A percentile compares a stretch with the other conserved stretches of the same genome.
phyloP scores from a whole-genome alignment of 2,797 vertebrate genomes.

The Hipposideros larvatus region DNA sequence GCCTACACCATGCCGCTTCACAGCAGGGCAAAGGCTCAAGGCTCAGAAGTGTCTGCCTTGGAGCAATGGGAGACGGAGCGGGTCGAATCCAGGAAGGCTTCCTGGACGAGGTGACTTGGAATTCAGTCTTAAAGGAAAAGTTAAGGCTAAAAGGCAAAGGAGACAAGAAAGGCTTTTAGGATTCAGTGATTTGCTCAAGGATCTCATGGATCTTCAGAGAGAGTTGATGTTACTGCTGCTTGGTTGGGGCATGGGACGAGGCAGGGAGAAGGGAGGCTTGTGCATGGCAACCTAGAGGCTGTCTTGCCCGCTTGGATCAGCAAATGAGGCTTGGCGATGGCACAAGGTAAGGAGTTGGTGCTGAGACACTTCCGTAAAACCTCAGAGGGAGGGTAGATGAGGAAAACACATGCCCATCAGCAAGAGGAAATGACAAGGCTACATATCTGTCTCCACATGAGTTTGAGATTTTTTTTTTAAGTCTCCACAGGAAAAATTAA shows the following conservation, averaged over 20 bases:
- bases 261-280: not conserved
- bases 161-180: not conserved
- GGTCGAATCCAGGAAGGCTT: not conserved
- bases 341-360: not conserved
- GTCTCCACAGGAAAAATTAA: not conserved
- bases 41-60: not conserved
- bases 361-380: not conserved
- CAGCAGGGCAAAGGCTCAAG: not conserved
- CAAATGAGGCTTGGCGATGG: not conserved
- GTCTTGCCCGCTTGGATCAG: not conserved
- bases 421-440: not conserved
- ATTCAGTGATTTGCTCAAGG: not conserved
- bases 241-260: too few species aligned
- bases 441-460: not conserved
- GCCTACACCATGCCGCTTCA: not conserved
- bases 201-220: not conserved
- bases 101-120: not conserved
- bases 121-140: not conserved
- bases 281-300: too few species aligned
- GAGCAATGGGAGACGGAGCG: not conserved
- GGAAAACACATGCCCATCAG: not conserved
- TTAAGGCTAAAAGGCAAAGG: not conserved
- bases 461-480: not conserved
- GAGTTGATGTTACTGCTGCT: not conserved
- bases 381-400: not conserved